Evolutionary conservation across 2,888 invertebrate genomes (phyloP).

Genomic region (Sarcophaga variegata): DNA sequence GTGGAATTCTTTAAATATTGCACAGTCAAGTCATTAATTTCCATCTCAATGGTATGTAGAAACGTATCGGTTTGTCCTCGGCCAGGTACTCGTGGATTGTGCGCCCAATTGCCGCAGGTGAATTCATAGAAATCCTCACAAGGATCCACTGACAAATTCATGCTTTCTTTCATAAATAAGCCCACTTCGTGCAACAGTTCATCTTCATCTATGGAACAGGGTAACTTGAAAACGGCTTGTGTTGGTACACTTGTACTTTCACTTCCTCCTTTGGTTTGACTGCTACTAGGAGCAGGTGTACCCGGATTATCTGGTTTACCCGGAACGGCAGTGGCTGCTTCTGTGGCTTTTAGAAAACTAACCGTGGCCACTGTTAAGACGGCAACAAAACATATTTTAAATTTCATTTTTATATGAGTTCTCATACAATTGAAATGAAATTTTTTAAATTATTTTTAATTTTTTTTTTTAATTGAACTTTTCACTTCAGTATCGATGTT

Average conservation of each 20-base stretch:
- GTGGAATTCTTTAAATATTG: slow-evolving; percentile 74
- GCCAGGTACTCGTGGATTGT: slow-evolving; percentile 72
- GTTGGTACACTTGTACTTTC: neutral
- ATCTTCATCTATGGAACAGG: slow-evolving; percentile 70
- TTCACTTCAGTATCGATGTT: neutral
- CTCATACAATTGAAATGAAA: neutral
- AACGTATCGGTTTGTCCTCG: slow-evolving; percentile 74
- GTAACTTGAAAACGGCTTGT: slow-evolving; percentile 71
- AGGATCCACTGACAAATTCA: slow-evolving; percentile 77
- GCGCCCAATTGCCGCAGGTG: slow-evolving; percentile 78
- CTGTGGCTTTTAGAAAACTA: neutral
- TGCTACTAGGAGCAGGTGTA: neutral
- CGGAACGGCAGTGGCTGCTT: slow-evolving; percentile 68
- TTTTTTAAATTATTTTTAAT: neutral
- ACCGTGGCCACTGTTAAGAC: neutral
- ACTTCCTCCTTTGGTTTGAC: neutral
- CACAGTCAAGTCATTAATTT: slow-evolving; percentile 74
- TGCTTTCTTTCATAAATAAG: slow-evolving; percentile 74
- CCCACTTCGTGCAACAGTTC: slow-evolving; percentile 76
- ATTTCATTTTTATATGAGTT: neutral
- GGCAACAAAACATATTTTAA: neutral
- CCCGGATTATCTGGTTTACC: neutral
- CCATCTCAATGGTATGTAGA: slow-evolving; percentile 74
- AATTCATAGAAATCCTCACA: slow-evolving; percentile 78
- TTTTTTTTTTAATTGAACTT: neutral